These are phyloP conservation scores for Plumapathes pennacea DNA, from an alignment of 92 coral and sea anemone genomes.

Conservation along the genomic window DNA sequence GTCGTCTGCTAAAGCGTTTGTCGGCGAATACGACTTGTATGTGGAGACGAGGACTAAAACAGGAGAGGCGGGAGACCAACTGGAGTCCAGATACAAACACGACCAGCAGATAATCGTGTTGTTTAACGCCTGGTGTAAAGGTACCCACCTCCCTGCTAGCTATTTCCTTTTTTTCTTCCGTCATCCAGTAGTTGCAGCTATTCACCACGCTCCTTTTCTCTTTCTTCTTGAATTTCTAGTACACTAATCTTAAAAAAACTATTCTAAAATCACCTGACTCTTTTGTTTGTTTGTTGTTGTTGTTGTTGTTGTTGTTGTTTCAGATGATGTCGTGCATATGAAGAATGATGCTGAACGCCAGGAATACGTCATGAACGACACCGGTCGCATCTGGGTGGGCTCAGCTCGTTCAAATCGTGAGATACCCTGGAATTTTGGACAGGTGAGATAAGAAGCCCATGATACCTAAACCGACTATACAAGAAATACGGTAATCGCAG, in stretches of 20 bases:
- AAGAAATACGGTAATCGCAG: too few species aligned
- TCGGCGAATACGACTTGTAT: constrained; percentile 60
- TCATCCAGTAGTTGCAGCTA: too few species aligned
- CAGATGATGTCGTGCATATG: constrained; percentile 85
- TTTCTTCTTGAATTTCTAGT: too few species aligned
- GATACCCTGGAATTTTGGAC: constrained; percentile 94
- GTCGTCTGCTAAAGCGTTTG: constrained; percentile 64
- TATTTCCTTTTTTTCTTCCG: too few species aligned
- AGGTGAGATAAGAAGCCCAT: constrained; percentile 57
- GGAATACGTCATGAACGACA: constrained; percentile 84
- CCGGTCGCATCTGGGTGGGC: constrained; percentile 87
- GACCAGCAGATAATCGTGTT: constrained; percentile 36
- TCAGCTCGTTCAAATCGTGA: constrained; percentile 27
- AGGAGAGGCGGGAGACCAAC: constrained; percentile 18
- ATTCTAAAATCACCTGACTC: too few species aligned
- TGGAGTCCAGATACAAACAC: constrained; percentile 35
- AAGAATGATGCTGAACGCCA: constrained; percentile 65
- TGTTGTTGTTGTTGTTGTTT: neutral
- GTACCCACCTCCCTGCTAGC: too few species aligned
- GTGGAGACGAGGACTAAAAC: constrained; percentile 57
- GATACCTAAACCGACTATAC: too few species aligned
- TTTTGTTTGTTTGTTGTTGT: neutral
- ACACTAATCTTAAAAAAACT: too few species aligned
- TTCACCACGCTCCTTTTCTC: too few species aligned
- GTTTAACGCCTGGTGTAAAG: constrained; percentile 86